Evolutionary conservation across 2,113 vertebrate genomes (phyloP), one percentile per base, ranked within the genome.

Genomic region (Marmota flaviventris): DNA sequence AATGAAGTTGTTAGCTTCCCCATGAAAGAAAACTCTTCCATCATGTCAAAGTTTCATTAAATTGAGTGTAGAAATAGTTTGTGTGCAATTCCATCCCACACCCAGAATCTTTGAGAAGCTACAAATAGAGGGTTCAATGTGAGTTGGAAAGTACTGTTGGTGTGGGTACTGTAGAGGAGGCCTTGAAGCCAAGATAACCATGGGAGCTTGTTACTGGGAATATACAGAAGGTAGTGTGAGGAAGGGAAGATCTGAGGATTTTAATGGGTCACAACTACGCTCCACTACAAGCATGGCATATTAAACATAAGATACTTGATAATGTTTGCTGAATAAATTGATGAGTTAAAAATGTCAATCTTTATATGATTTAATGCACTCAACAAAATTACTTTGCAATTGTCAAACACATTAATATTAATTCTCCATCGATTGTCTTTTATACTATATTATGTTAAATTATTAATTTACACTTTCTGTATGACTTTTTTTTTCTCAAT

Each of bases 371-470:
- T 93, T 73, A 89, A 95, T 97, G 76, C 16, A 90, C 14, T 73
- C 42, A 0, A 1, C 5, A 34, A 94, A 93, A 87, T 87, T 48
- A 96, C 67, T 85, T 90, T 92, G 81, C 20, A 56, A n/a, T 24
- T 12, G 37, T 96, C 89, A 89, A 83, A 91, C 29, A 9, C 84
- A 48, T 51, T 51, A 13, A 51, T 51, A 13, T 89, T 61, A 92
- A 96, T 91, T 94, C 29, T 93, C 9, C 17, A 88, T 83, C 58
- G 39, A 95, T 92, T 94, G 93, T 14, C 34, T 79, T 98, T 97
- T 93, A 75, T 45, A 58, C 25, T 67, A 76, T 53, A 89, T 51
- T 81, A 77, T 96, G n/a, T 29, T 94, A 67, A 97, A 93, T 98
- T 98, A 96, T 79, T 96, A 85, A 92, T 65, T 97, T 34, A 34